phyloP scores from a whole-genome alignment of 2,797 vertebrate genomes.

The Capromys pilorides region DNA sequence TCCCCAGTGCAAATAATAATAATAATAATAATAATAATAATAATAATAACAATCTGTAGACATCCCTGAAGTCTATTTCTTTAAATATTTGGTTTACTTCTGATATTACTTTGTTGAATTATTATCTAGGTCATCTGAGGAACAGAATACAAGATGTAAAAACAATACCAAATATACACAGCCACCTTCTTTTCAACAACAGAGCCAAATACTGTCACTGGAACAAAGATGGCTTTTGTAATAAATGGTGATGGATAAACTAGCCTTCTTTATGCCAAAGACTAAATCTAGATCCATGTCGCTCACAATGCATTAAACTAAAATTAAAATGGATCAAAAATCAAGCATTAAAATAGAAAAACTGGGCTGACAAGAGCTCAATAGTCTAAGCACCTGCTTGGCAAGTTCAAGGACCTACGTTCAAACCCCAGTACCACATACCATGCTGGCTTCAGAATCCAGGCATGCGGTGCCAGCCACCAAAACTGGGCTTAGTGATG shows the following conservation, averaged over 20 bases:
- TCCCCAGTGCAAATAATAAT: too few relatives aligned
- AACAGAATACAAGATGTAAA: neutral
- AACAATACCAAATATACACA: neutral
- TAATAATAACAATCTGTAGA: too few relatives aligned
- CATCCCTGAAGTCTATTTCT: neutral
- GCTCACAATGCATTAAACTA: neutral
- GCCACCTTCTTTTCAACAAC: neutral
- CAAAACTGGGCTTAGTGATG: too few relatives aligned
- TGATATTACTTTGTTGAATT: neutral
- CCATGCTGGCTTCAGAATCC: too few relatives aligned
- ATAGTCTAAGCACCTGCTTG: too few relatives aligned
- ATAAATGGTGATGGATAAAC: neutral
- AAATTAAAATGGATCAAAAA: neutral
- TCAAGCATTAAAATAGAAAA: neutral
- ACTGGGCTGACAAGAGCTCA: too few relatives aligned
- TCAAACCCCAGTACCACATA: too few relatives aligned
- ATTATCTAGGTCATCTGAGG: neutral
- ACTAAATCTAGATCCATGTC: neutral
- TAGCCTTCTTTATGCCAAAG: neutral
- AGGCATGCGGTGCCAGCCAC: too few relatives aligned
- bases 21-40: too few relatives aligned
- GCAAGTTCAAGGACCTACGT: too few relatives aligned
- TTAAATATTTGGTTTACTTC: neutral
- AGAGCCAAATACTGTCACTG: neutral
- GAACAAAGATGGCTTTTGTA: neutral